These are phyloP conservation scores for Okapia johnstoni DNA, from an alignment of 2,113 vertebrate species.

Conservation along the genomic window DNA sequence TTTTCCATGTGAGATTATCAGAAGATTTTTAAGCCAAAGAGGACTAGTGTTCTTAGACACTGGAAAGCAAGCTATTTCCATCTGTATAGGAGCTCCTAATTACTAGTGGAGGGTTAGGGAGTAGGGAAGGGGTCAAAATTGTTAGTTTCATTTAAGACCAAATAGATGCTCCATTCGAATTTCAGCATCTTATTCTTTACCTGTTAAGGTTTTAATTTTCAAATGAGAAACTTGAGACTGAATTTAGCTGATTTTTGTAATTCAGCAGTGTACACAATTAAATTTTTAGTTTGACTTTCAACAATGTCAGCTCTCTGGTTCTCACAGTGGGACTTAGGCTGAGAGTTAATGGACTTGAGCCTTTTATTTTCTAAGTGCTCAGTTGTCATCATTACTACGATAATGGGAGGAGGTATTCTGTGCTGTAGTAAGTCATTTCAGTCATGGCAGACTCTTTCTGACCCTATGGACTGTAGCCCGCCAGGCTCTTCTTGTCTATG, in stretches of 20 bases:
- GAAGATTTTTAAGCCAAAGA: not conserved
- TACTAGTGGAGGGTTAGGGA: not conserved
- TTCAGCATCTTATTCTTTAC: not conserved
- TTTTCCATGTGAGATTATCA: not conserved
- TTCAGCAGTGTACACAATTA: not conserved
- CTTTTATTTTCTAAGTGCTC: not conserved
- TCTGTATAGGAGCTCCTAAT: not conserved
- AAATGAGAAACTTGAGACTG: not conserved
- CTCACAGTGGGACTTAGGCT: not conserved
- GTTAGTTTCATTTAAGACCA: not conserved
- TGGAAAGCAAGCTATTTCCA: not conserved
- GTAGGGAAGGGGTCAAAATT: not conserved
- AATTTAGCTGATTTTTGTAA: not conserved
- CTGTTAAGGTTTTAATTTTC: not conserved
- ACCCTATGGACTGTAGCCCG: not conserved
- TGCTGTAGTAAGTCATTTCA: not conserved
- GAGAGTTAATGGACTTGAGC: not conserved
- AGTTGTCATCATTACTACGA: not conserved
- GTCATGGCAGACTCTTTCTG: not conserved
- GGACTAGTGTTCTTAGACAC: not conserved
- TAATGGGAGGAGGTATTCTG: not conserved
- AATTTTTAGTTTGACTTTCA: constrained; percentile 3
- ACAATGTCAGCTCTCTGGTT: not conserved
- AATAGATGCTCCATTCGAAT: not conserved
- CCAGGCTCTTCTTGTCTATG: not conserved